These are phyloP conservation scores for Eristalis intricaria DNA, from an alignment of 2,888 invertebrate species.

Conservation along the genomic window DNA sequence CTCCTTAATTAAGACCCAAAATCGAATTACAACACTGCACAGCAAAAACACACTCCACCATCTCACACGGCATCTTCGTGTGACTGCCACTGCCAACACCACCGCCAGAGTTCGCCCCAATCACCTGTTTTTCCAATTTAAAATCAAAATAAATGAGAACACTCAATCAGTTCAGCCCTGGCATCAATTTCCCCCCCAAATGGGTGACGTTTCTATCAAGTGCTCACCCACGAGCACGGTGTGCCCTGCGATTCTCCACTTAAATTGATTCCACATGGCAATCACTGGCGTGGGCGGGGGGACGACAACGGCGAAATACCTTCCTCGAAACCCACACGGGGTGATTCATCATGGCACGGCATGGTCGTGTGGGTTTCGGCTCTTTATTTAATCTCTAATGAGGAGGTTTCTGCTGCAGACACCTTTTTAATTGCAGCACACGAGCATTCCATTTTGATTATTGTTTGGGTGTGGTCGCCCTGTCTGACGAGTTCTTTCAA, in stretches of 20 bases:
- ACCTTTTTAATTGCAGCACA: constrained; percentile 55
- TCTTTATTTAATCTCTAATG: constrained; percentile 46
- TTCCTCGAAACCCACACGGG: not conserved
- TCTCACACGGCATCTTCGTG: not conserved
- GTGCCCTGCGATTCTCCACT: constrained; percentile 1
- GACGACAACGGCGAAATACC: not conserved
- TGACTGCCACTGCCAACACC: not conserved
- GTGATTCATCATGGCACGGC: not conserved
- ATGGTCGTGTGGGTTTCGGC: not conserved
- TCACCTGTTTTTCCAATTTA: constrained; percentile 65
- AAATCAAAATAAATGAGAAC: constrained; percentile 64
- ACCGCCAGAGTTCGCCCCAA: constrained; percentile 8
- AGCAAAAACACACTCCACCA: not conserved
- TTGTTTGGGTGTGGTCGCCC: constrained; percentile 1
- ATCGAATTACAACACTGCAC: not conserved
- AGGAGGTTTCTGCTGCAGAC: constrained; percentile 49
- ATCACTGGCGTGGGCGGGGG: not conserved
- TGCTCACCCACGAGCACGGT: not conserved
- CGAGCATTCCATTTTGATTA: constrained; percentile 22
- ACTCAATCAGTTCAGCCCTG: constrained; percentile 69
- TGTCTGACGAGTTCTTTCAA: not conserved
- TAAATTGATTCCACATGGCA: constrained; percentile 46
- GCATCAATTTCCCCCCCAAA: constrained; percentile 53
- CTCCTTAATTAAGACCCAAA: no score
- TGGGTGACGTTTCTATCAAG: constrained; percentile 13